Percentiles rank a stretch among this genome's conserved stretches.
These are phyloP conservation scores for Parasteatoda lunata DNA, from an alignment of 2,888 invertebrate species.

Conservation along the genomic window DNA sequence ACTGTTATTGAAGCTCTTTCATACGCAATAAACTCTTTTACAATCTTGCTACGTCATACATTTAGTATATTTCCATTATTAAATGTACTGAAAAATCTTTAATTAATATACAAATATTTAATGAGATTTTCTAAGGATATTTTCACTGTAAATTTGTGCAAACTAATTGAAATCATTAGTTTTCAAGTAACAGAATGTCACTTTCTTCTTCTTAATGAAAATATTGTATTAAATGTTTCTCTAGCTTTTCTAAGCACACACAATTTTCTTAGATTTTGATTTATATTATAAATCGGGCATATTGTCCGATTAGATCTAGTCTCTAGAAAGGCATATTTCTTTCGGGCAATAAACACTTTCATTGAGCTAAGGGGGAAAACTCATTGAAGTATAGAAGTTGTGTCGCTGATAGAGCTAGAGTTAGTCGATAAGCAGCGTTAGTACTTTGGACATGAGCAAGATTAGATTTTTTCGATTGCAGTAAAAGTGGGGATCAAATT, in stretches of 20 bases:
- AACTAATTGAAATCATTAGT: too few species aligned
- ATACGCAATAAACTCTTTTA: too few species aligned
- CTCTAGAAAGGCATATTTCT: constrained; percentile 12
- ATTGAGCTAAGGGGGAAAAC: background rate
- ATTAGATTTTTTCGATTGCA: constrained; percentile 66
- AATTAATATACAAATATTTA: too few species aligned
- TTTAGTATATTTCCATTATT: too few species aligned
- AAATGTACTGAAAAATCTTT: too few species aligned
- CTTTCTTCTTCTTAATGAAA: too few species aligned
- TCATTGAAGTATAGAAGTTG: constrained; percentile 10
- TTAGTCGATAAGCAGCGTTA: constrained; percentile 55
- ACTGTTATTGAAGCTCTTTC: too few species aligned
- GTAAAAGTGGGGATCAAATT: constrained; percentile 65
- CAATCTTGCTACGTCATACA: too few species aligned
- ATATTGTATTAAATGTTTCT: too few species aligned
- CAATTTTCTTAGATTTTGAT: background rate
- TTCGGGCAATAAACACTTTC: constrained; percentile 13
- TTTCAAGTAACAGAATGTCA: too few species aligned
- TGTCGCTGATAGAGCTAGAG: constrained; percentile 21
- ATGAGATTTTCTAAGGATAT: too few species aligned
- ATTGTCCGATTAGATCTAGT: background rate
- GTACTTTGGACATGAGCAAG: constrained; percentile 48
- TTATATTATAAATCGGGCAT: background rate
- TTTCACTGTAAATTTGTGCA: too few species aligned
- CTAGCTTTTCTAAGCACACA: background rate